Percentiles rank a stretch among this genome's conserved stretches.
Conservation (phyloP, 2,113 vertebrate genomes). For the Natator depressus region DNA sequence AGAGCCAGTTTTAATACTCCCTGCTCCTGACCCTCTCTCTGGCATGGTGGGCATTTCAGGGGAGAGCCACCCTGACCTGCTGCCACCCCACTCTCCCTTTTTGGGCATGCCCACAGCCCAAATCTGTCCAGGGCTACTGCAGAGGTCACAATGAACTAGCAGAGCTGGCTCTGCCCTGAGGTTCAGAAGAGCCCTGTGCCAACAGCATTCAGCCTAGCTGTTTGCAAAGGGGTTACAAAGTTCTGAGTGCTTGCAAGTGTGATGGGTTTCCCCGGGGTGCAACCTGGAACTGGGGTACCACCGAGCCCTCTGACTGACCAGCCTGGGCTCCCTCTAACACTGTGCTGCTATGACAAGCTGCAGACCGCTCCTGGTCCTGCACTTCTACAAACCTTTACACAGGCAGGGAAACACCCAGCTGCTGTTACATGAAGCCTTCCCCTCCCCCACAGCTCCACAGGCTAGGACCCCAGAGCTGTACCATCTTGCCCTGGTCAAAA, state of each 20-base stretch:
- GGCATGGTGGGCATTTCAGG: fast-evolving
- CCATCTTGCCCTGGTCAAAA: no score
- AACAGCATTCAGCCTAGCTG: neutral
- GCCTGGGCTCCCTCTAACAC: no score
- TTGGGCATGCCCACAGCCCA: neutral
- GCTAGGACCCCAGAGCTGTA: no score
- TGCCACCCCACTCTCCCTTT: neutral
- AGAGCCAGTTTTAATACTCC: neutral
- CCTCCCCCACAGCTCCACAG: no score
- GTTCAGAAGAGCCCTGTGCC: neutral
- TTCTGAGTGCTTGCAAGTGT: fast-evolving
- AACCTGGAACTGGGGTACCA: no score
- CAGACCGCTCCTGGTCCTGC: no score
- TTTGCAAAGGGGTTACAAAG: neutral
- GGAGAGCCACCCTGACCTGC: neutral
- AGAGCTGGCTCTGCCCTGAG: neutral
- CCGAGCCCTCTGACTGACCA: no score
- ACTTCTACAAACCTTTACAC: no score
- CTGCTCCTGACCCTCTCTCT: neutral
- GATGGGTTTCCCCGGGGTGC: no score
- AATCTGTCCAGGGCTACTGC: neutral
- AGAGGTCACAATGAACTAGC: neutral
- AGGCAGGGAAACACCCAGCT: no score
- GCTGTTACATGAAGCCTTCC: no score
- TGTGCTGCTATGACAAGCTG: no score